phyloP scores from a whole-genome alignment of 2,888 invertebrate genomes.

The Ornithoptera alexandrae region DNA sequence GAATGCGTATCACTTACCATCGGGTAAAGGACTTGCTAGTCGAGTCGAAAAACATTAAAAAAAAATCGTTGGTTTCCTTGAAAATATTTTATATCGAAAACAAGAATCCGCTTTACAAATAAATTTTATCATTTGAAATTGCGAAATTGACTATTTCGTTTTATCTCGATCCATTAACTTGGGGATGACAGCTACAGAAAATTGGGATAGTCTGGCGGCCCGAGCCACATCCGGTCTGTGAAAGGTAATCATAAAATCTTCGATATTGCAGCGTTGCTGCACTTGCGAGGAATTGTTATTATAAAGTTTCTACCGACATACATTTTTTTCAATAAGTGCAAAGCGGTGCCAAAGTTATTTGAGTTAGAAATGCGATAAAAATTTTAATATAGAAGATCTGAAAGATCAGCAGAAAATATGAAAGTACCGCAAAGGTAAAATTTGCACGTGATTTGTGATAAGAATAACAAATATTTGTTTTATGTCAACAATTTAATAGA shows the following conservation, averaged over 20 bases:
- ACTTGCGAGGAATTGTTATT: constrained; percentile 29
- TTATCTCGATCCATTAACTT: constrained; percentile 31
- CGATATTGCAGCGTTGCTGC: constrained; percentile 29
- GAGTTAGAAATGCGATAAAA: constrained; percentile 6
- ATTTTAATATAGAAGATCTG: constrained; percentile 1
- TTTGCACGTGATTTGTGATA: background rate
- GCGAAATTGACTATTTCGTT: constrained; percentile 30
- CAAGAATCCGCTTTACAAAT: constrained; percentile 10
- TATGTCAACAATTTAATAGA: background rate
- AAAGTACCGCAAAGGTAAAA: background rate
- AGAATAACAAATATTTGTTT: background rate
- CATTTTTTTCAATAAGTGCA: constrained; percentile 24
- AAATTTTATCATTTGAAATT: constrained; percentile 26
- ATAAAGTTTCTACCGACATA: constrained; percentile 24
- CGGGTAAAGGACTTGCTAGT: no score
- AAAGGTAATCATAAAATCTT: constrained; percentile 31
- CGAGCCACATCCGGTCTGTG: constrained; percentile 29
- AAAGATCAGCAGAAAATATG: background rate
- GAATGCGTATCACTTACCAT: no score
- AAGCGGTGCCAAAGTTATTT: constrained; percentile 5
- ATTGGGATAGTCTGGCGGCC: constrained; percentile 32
- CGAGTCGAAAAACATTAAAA: no score
- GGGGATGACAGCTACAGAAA: constrained; percentile 32
- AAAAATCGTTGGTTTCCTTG: background rate
- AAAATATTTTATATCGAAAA: constrained; percentile 2